A percentile compares a stretch with the other conserved stretches of the same genome.
These are phyloP conservation scores for Brachionus rotundiformis DNA, from an alignment of 1,140 invertebrate species.

Conservation along the genomic window DNA sequence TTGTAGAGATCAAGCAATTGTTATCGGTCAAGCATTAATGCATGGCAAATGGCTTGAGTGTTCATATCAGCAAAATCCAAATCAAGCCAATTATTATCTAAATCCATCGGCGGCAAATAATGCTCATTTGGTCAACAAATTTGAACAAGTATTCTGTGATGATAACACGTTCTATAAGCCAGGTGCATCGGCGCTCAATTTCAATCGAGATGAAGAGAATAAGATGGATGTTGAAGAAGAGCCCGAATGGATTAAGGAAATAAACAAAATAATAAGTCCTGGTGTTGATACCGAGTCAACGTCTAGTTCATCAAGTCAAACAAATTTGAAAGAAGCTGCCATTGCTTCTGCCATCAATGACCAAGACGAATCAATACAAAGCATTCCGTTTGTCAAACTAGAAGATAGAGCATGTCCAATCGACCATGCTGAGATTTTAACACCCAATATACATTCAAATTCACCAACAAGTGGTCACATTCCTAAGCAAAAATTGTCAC, in stretches of 20 bases:
- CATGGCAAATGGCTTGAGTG: conserved; percentile 77
- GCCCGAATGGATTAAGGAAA: conserved; percentile 46
- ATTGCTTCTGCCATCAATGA: background rate
- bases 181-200: conserved; percentile 54
- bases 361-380: background rate
- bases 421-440: background rate
- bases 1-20: conserved; percentile 74
- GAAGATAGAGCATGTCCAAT: background rate
- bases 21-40: conserved; percentile 78
- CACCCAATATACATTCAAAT: background rate
- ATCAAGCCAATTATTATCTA: conserved; percentile 20
- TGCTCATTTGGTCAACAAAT: conserved; percentile 65
- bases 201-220: conserved; percentile 21
- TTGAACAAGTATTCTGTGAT: conserved; percentile 67
- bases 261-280: conserved; percentile 19
- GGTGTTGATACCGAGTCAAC: background rate
- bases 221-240: conserved; percentile 19
- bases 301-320: conserved; percentile 10
- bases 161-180: conserved; percentile 69
- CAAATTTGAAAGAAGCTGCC: background rate
- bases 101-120: background rate
- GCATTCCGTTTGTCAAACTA: background rate
- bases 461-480: background rate
- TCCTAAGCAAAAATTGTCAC: background rate
- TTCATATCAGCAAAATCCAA: conserved; percentile 9